These are phyloP conservation scores for Tarsius wallacei DNA, from an alignment of 2,797 vertebrate species.

Conservation along the genomic window DNA sequence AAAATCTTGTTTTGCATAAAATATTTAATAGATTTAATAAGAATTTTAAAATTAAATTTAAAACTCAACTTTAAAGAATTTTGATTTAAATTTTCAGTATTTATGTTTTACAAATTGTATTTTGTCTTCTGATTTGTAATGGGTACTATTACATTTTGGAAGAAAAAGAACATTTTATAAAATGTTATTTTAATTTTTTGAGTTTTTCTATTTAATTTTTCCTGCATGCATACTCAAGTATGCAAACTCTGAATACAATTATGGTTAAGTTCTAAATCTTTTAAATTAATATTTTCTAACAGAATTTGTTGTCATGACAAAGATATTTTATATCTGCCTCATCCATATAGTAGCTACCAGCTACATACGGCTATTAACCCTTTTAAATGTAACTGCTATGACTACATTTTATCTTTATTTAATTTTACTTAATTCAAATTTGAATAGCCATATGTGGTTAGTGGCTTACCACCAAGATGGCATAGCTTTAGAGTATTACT, in stretches of 20 bases:
- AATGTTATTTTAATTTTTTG: background rate
- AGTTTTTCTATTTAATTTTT: constrained; percentile 35
- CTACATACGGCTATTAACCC: background rate
- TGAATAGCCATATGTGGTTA: background rate
- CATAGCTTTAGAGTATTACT: constrained; percentile 15
- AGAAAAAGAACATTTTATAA: background rate
- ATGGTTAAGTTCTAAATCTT: constrained; percentile 42
- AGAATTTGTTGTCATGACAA: background rate
- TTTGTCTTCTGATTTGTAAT: constrained; percentile 19
- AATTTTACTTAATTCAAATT: constrained; percentile 10
- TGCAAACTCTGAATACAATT: background rate
- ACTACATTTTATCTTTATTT: constrained; percentile 15
- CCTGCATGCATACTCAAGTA: background rate
- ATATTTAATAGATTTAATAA: background rate
- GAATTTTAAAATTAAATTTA: constrained; percentile 10
- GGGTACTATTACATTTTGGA: background rate
- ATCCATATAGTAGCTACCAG: background rate
- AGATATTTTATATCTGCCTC: background rate
- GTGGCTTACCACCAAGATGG: background rate
- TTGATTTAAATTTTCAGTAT: background rate
- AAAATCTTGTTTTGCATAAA: background rate
- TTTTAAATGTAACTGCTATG: background rate
- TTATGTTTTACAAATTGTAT: background rate
- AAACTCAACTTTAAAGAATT: constrained; percentile 31
- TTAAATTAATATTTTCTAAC: background rate